Percentiles rank a stretch among this genome's conserved stretches.
phyloP scores from a whole-genome alignment of 53 echinoderm and acorn worm species.

The Pentamera pediparva region DNA sequence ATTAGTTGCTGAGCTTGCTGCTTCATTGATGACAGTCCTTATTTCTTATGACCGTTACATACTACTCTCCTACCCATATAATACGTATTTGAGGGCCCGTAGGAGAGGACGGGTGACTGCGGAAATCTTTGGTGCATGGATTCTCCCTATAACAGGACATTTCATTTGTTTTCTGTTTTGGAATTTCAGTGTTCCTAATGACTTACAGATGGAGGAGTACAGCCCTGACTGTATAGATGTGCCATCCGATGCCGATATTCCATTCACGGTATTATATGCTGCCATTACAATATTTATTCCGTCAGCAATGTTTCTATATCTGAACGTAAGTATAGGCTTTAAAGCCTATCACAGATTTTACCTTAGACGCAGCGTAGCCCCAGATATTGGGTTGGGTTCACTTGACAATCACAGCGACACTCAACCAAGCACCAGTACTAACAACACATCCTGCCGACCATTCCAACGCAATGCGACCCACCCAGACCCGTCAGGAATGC shows the following conservation, averaged over 20 bases:
- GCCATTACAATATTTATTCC: conserved; percentile 54
- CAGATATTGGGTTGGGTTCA: no score
- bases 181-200: conserved; percentile 25
- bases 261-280: conserved; percentile 42
- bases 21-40: conserved; percentile 41
- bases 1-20: conserved; percentile 47
- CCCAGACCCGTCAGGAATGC: no score
- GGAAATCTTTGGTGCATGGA: conserved; percentile 40
- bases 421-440: no score
- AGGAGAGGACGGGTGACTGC: conserved; percentile 6
- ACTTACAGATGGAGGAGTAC: conserved; percentile 27
- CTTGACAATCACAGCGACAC: no score
- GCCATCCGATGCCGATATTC: conserved; percentile 51
- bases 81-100: conserved; percentile 36
- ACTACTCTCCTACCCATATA: conserved; percentile 36
- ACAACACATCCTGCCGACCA: no score
- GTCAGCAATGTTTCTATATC: conserved; percentile 13
- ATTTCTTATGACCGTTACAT: conserved; percentile 46
- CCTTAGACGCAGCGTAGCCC: not conserved
- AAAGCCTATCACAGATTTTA: conserved; percentile 32
- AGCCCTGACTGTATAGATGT: conserved; percentile 50
- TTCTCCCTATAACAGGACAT: conserved; percentile 41
- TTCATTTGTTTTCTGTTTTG: conserved; percentile 37
- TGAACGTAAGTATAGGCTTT: conserved; percentile 34
- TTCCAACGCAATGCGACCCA: no score